Percentiles rank a stretch among this genome's conserved stretches.
These are phyloP conservation scores for Otolemur garnettii DNA, from an alignment of 2,113 vertebrate species.

Conservation along the genomic window DNA sequence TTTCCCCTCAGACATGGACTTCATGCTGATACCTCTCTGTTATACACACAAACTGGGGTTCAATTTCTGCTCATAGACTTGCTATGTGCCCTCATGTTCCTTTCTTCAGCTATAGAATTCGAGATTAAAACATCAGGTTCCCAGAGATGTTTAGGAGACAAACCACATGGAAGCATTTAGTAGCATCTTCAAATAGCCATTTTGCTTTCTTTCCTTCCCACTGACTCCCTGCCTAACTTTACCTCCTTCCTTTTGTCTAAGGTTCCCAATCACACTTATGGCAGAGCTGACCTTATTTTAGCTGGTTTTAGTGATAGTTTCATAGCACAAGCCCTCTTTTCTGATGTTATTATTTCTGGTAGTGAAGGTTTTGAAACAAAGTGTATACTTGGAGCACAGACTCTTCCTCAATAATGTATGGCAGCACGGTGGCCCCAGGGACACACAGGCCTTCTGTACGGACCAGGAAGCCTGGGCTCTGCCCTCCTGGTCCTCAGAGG, in stretches of 20 bases:
- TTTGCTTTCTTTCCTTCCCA: background rate
- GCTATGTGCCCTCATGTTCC: background rate
- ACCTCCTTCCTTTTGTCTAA: background rate
- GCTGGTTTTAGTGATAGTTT: background rate
- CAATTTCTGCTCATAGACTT: background rate
- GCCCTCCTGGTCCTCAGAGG: background rate
- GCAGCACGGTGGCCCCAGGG: background rate
- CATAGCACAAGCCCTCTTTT: background rate
- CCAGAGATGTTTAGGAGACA: background rate
- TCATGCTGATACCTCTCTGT: background rate
- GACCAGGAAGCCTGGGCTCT: background rate
- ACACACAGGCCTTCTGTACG: background rate
- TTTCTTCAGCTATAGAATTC: constrained; percentile 17
- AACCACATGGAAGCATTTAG: background rate
- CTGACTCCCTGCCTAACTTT: background rate
- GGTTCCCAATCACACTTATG: background rate
- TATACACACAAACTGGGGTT: background rate
- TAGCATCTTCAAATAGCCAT: background rate
- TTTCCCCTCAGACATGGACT: background rate
- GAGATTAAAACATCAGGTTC: background rate
- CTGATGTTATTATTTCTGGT: constrained; percentile 16
- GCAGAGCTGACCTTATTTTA: background rate
- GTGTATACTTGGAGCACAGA: background rate
- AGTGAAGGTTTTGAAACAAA: constrained; percentile 32
- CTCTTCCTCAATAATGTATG: background rate